Percentiles rank a stretch among this genome's conserved stretches.
phyloP scores from a whole-genome alignment of 2,888 invertebrate species.

The Ischnus inquisitorius region DNA sequence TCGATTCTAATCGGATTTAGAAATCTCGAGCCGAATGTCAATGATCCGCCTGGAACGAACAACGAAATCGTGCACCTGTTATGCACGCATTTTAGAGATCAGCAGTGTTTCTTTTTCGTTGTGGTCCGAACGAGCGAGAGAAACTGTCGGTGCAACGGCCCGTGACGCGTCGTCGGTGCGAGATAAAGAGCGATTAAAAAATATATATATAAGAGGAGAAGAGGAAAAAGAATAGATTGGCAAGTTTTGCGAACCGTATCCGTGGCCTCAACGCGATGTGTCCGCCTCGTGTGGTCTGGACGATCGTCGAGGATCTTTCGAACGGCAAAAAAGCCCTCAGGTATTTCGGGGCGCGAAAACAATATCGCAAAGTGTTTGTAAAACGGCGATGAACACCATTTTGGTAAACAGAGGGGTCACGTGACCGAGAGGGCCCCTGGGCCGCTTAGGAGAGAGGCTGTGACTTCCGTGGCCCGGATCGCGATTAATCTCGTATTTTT shows the following conservation, averaged over 20 bases:
- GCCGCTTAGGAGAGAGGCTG: slow-evolving; percentile 73
- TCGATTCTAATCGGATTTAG: slow-evolving; percentile 4
- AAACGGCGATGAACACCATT: slow-evolving; percentile 81
- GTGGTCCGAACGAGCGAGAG: slow-evolving; percentile 63
- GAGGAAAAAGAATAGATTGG: no score
- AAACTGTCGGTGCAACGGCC: slow-evolving; percentile 72
- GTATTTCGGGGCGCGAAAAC: slow-evolving; percentile 42
- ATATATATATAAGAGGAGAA: slow-evolving; percentile 12
- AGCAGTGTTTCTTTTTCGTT: slow-evolving; percentile 52
- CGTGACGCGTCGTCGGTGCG: slow-evolving; percentile 68
- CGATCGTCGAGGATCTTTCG: slow-evolving; percentile 7
- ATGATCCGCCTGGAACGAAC: slow-evolving; percentile 35
- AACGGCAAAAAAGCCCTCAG: slow-evolving; percentile 16
- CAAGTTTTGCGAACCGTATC: slow-evolving; percentile 4
- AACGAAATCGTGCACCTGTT: slow-evolving; percentile 63
- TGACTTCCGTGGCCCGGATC: slow-evolving; percentile 79
- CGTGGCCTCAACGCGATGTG: slow-evolving; percentile 44
- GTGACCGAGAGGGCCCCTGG: slow-evolving; percentile 76
- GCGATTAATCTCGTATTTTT: slow-evolving; percentile 68
- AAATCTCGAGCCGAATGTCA: background rate
- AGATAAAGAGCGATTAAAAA: slow-evolving; percentile 13
- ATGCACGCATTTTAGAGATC: slow-evolving; percentile 48
- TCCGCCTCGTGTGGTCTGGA: background rate
- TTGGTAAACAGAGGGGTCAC: slow-evolving; percentile 85
- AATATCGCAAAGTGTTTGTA: slow-evolving; percentile 68